Evolutionary conservation across 2,888 invertebrate genomes (phyloP), one percentile per base, ranked within the genome.

Genomic region (Chloromyia formosa): DNA sequence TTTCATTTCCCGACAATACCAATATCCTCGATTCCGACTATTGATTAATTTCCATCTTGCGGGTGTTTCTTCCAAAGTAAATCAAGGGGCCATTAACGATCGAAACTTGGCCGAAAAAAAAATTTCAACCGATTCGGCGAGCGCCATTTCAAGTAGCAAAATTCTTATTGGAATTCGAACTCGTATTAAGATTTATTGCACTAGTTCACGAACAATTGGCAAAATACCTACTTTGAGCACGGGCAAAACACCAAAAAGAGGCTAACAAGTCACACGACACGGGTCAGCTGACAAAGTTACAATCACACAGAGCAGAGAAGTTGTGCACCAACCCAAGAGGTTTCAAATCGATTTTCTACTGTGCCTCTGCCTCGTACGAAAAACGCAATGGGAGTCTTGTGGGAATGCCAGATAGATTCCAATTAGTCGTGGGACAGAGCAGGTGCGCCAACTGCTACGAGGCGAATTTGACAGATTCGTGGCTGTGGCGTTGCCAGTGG

Each of bases 231-330:
- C 14, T 14, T 12, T 60, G 14, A 60, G 22, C 20, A 60, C 60
- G 22, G 20, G n/a, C 40, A 62, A 62, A 27, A 62, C 18, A 40
- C 22, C 1, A 61, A 60, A 62, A 16, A n/a, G 18, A 12, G 40
- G 14, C 35, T 23, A 35, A n/a, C 62, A 62, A 62, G 40, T 62
- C 62, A 62, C 62, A 40, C 40, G 62, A 62, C 62, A 35, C 35
- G 16, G 40, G 62, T 62, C 62, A 62, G 62, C 62, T 62, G 62
- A 62, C 62, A 62, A 49, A 49, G 49, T 49, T 49, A 49, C 49
- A 49, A 49, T 49, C 49, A 49, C 49, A 49, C 14, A 35, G 27
- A 35, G 16, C 14, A 12, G 49, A n/a, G 16, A 49, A 49, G 49
- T 49, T 49, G 49, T 49, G 12, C 49, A 49, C 49, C 49, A 49